Conservation (phyloP, 1,140 invertebrate species). For the Eupeodes corollae region DNA sequence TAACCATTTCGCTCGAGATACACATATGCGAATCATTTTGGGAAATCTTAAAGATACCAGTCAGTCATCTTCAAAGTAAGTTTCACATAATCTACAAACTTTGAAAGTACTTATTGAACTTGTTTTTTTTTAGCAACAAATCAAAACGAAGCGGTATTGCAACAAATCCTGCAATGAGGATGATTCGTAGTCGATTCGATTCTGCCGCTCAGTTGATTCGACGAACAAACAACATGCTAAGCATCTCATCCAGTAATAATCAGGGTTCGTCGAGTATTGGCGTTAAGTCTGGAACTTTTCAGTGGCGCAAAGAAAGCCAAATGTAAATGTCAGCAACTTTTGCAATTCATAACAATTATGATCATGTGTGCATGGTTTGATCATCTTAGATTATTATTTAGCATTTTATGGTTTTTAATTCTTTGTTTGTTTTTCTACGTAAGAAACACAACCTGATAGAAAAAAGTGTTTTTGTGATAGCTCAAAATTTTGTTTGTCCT, state of each 20-base stretch:
- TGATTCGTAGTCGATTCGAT: conserved; percentile 61
- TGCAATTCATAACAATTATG: no score
- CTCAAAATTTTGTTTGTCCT: no score
- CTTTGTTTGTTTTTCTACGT: no score
- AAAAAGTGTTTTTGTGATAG: no score
- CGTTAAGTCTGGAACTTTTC: conserved; percentile 54
- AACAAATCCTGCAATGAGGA: conserved; percentile 77
- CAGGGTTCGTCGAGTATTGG: conserved; percentile 37
- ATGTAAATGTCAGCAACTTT: conserved; percentile 18
- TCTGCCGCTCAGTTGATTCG: conserved; percentile 43
- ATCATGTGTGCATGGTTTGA: no score
- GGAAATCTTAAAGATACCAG: conserved; percentile 45
- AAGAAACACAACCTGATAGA: no score
- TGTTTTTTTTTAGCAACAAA: conserved; percentile 38
- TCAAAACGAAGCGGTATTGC: conserved; percentile 79
- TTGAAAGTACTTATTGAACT: conserved; percentile 4
- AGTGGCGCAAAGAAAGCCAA: conserved; percentile 56
- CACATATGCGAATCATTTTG: conserved; percentile 81
- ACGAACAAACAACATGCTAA: conserved; percentile 33
- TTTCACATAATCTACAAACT: background rate
- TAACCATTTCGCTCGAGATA: conserved; percentile 74
- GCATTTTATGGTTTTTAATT: no score
- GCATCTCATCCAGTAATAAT: conserved; percentile 33
- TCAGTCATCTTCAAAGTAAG: conserved; percentile 28
- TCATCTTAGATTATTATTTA: no score